phyloP scores from a whole-genome alignment of 2,888 invertebrate genomes.

The Standfussiana lucernea region DNA sequence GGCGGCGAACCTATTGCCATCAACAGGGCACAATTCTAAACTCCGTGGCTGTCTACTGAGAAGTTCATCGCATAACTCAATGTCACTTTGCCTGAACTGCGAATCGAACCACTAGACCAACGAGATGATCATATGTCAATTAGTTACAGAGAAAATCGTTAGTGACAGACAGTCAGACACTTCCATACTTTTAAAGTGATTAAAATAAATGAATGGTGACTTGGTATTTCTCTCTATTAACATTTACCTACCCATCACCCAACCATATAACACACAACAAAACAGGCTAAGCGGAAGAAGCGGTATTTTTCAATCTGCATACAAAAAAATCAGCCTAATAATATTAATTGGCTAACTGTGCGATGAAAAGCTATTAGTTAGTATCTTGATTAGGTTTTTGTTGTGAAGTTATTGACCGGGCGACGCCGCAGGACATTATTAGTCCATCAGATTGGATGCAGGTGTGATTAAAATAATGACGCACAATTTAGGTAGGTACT shows the following conservation, averaged over 20 bases:
- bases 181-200: neutral
- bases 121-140: no score
- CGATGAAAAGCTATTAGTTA: slow-evolving; percentile 46
- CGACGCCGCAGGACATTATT: slow-evolving; percentile 49
- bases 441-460: slow-evolving; percentile 30
- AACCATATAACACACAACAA: slow-evolving; percentile 24
- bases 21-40: neutral
- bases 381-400: slow-evolving; percentile 60
- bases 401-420: slow-evolving; percentile 51
- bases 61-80: neutral
- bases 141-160: neutral
- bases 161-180: neutral
- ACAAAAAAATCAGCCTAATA: slow-evolving; percentile 32
- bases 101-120: neutral
- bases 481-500: neutral
- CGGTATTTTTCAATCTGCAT: slow-evolving; percentile 45
- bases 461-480: slow-evolving; percentile 16
- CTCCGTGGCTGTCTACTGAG: neutral
- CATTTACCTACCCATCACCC: neutral
- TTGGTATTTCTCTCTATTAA: neutral
- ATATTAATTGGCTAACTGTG: slow-evolving; percentile 55
- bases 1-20: neutral
- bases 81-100: neutral
- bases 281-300: slow-evolving; percentile 10
- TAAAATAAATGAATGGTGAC: neutral